Percentiles rank a stretch among this genome's conserved stretches.
Evolutionary conservation across 2,888 invertebrate genomes (phyloP).

Genomic region (Nephrocerus scutellatus): DNA sequence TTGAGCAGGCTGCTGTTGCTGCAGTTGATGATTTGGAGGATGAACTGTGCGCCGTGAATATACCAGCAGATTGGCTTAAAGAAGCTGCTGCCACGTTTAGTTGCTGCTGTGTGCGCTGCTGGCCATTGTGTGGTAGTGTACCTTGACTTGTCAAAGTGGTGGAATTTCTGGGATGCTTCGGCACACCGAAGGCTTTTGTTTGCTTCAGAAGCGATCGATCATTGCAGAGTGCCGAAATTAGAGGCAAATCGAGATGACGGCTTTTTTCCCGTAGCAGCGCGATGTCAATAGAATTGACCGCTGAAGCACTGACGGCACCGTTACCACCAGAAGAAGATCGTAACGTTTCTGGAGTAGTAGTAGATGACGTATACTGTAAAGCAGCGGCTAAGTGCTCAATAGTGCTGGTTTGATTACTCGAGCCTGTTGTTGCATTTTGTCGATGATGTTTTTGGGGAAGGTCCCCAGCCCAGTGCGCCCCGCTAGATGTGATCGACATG

Average conservation of each 20-base stretch:
- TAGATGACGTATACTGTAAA: slow-evolving; percentile 1
- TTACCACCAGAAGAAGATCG: slow-evolving; percentile 48
- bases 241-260: slow-evolving; percentile 80
- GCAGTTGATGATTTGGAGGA: slow-evolving; percentile 16
- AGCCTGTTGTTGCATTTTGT: slow-evolving; percentile 36
- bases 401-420: slow-evolving; percentile 17
- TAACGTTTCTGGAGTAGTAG: slow-evolving; percentile 48
- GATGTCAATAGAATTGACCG: slow-evolving; percentile 58
- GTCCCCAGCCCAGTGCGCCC: slow-evolving; percentile 42
- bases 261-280: slow-evolving; percentile 80
- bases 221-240: slow-evolving; percentile 89
- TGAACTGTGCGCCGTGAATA: slow-evolving; percentile 23
- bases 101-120: slow-evolving; percentile 38
- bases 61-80: too few species aligned
- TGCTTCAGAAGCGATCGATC: slow-evolving; percentile 83
- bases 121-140: slow-evolving; percentile 15
- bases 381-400: too few species aligned
- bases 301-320: slow-evolving; percentile 40
- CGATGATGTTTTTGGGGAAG: slow-evolving; percentile 37
- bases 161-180: slow-evolving; percentile 53
- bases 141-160: slow-evolving; percentile 2
- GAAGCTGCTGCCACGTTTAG: slow-evolving; percentile 26
- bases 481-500: slow-evolving; percentile 39
- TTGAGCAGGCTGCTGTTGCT: slow-evolving; percentile 22
- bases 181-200: slow-evolving; percentile 77